A percentile compares a stretch with the other conserved stretches of the same genome.
Conservation (phyloP, 2,797 vertebrate genomes). For the Siniperca obscura region DNA sequence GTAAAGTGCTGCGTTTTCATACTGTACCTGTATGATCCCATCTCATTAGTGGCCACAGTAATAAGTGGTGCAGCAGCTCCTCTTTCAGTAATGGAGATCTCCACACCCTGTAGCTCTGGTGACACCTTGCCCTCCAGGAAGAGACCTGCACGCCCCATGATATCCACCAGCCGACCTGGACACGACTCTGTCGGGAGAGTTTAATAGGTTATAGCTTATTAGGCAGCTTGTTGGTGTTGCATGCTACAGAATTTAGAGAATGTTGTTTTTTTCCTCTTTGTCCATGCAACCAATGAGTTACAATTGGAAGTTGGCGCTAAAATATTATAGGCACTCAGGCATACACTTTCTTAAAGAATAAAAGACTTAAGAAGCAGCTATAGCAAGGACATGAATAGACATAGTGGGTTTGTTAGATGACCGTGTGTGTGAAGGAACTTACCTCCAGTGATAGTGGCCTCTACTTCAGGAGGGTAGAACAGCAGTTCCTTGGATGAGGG, state of each 20-base stretch:
- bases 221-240: neutral
- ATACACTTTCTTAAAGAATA: neutral
- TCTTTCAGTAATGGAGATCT: conserved; percentile 93
- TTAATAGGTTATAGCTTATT: neutral
- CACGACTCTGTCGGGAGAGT: conserved; percentile 87
- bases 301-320: neutral
- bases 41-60: conserved; percentile 91
- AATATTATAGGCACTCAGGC: too few relatives aligned
- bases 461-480: conserved; percentile 95
- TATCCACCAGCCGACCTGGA: conserved; percentile 94
- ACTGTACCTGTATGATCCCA: conserved; percentile 92
- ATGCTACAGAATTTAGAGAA: neutral
- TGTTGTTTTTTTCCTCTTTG: neutral
- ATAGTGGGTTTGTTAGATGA: neutral
- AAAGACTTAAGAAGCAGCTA: neutral
- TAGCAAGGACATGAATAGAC: neutral
- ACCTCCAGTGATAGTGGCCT: conserved; percentile 96
- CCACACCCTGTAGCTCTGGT: conserved; percentile 93
- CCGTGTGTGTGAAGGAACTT: conserved; percentile 21
- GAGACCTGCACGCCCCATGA: conserved; percentile 92
- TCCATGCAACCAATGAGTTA: neutral
- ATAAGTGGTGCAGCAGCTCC: conserved; percentile 87
- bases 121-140: conserved; percentile 94
- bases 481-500: conserved; percentile 97
- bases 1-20: conserved; percentile 14